phyloP scores from a whole-genome alignment of 2,113 vertebrate species.

The Varanus salvator region DNA sequence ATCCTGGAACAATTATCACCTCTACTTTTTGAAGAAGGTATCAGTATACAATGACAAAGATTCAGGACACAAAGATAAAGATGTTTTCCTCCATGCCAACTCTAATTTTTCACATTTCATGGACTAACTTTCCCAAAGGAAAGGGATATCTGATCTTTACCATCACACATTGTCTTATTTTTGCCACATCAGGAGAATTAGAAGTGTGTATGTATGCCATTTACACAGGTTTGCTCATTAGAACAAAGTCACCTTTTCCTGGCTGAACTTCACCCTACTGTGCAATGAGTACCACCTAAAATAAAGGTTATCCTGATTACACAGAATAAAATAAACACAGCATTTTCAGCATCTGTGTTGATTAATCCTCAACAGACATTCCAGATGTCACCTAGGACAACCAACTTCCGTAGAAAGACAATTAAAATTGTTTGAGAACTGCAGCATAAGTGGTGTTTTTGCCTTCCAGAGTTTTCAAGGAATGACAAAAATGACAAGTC shows the following conservation, averaged over 20 bases:
- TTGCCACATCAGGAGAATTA: conserved; percentile 53
- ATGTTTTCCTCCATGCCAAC: background rate
- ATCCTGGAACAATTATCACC: background rate
- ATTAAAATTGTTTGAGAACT: background rate
- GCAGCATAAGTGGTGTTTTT: background rate
- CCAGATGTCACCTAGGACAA: background rate
- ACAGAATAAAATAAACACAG: conserved; percentile 56
- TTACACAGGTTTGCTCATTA: conserved; percentile 60
- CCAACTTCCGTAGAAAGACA: background rate
- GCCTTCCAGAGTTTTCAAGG: background rate
- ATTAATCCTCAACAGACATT: conserved; percentile 10
- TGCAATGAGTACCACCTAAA: conserved; percentile 66
- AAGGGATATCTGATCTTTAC: conserved; percentile 37
- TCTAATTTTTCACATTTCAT: conserved; percentile 2
- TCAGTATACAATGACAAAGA: background rate
- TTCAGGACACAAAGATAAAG: background rate
- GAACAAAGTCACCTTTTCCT: conserved; percentile 42
- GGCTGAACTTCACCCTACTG: conserved; percentile 57
- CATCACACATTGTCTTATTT: conserved; percentile 45
- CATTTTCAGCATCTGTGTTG: conserved; percentile 43
- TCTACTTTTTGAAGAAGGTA: background rate
- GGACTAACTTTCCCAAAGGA: conserved; percentile 32
- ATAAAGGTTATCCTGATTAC: conserved; percentile 59
- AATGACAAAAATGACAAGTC: background rate
- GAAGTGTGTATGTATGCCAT: conserved; percentile 36